Evolutionary conservation across 2,113 vertebrate genomes (phyloP).

Genomic region (Zosterops lateralis): DNA sequence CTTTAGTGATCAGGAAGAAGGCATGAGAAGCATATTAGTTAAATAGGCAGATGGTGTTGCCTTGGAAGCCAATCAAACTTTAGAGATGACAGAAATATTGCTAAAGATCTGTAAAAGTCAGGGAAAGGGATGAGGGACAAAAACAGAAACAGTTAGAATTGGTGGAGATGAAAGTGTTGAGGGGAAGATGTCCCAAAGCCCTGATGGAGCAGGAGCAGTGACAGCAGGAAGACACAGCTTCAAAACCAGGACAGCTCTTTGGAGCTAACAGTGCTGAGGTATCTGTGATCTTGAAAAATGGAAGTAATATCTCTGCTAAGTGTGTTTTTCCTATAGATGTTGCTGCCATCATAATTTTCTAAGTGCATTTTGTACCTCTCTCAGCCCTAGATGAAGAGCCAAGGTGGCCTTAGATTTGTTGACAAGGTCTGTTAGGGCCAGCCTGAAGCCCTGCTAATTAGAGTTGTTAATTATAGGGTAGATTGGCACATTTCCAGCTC

Average conservation of each 20-base stretch:
- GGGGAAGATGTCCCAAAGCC: not conserved
- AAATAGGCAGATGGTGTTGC: constrained; percentile 64
- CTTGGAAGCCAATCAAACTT: constrained; percentile 63
- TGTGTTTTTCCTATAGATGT: not conserved
- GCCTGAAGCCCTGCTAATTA: not conserved
- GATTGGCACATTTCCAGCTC: not conserved
- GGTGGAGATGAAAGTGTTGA: not conserved
- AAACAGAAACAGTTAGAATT: constrained; percentile 10
- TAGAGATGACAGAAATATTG: constrained; percentile 51
- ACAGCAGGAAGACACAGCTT: not conserved
- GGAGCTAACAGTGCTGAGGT: not conserved
- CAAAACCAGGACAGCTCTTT: not conserved
- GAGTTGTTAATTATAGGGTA: not conserved
- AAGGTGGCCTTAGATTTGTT: not conserved
- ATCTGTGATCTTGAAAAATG: constrained; percentile 31
- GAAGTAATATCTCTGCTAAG: constrained; percentile 3
- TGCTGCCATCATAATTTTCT: not conserved
- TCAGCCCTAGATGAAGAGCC: not conserved
- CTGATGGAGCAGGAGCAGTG: not conserved
- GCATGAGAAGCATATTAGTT: constrained; percentile 47
- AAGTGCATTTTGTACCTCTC: not conserved
- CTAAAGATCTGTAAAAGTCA: constrained; percentile 48
- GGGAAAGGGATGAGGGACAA: constrained; percentile 15
- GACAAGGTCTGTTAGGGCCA: not conserved
- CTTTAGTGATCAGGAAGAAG: constrained; percentile 53